These are phyloP conservation scores for Sphenodon punctatus DNA, from an alignment of 2,797 vertebrate species.

Conservation along the genomic window DNA sequence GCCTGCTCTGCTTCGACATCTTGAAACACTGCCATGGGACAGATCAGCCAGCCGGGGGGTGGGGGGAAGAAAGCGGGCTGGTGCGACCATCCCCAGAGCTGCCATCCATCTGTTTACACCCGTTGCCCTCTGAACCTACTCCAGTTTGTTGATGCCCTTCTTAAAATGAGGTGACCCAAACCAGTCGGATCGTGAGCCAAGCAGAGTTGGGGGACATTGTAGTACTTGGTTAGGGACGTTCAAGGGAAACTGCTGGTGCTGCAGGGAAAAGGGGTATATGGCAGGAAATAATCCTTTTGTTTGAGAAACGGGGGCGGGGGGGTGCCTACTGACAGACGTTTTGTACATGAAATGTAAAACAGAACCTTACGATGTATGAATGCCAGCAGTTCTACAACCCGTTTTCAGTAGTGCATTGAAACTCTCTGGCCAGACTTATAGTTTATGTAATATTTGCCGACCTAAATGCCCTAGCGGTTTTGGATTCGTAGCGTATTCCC, in stretches of 20 bases:
- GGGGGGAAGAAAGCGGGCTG: too few relatives aligned
- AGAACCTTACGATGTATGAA: constrained; percentile 43
- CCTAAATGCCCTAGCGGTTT: constrained; percentile 39
- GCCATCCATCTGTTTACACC: too few relatives aligned
- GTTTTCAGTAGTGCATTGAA: constrained; percentile 50
- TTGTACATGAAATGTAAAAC: constrained; percentile 57
- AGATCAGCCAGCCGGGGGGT: too few relatives aligned
- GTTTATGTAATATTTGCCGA: constrained; percentile 45
- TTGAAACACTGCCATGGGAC: too few relatives aligned
- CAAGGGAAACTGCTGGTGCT: neutral
- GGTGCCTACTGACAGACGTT: neutral
- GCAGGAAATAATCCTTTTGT: constrained; percentile 8
- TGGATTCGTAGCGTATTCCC: neutral
- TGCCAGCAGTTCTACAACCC: constrained; percentile 35
- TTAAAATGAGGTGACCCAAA: too few relatives aligned
- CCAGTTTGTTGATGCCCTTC: too few relatives aligned
- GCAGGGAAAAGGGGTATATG: neutral
- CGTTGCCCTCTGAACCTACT: too few relatives aligned
- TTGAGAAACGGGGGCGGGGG: neutral
- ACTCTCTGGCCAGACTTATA: neutral
- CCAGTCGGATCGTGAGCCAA: neutral
- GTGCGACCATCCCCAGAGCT: too few relatives aligned
- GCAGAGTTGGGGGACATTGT: neutral
- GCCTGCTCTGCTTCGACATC: too few relatives aligned
- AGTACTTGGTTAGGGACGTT: neutral